These are phyloP conservation scores for Kudoa iwatai DNA, from an alignment of 30 jellyfish, hydroid and myxozoan species.

Conservation along the genomic window DNA sequence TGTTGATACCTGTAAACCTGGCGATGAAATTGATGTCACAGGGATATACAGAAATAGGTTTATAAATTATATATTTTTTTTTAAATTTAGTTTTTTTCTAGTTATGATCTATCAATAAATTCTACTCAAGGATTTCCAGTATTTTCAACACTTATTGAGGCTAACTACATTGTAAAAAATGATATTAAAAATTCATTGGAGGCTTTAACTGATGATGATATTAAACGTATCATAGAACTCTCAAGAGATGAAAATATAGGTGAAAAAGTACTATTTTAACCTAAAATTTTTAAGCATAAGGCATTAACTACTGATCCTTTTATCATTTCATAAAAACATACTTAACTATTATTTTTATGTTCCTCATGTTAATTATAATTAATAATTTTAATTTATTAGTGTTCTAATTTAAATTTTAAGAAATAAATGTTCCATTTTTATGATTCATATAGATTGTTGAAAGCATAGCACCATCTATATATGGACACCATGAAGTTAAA, in stretches of 20 bases:
- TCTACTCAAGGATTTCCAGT: constrained; percentile 64
- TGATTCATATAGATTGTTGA: constrained; percentile 9
- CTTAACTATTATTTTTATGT: too few relatives aligned
- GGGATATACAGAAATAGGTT: constrained; percentile 51
- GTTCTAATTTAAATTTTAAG: not conserved
- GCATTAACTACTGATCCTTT: too few relatives aligned
- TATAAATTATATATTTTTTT: too few relatives aligned
- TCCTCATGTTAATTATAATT: too few relatives aligned
- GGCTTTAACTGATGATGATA: constrained; percentile 58
- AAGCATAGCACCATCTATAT: constrained; percentile 53
- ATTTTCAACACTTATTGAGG: constrained; percentile 72
- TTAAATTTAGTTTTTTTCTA: too few relatives aligned
- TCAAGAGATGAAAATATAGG: constrained; percentile 50
- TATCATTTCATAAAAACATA: too few relatives aligned
- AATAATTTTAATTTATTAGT: too few relatives aligned
- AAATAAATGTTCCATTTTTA: not conserved
- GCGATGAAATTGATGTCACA: constrained; percentile 79
- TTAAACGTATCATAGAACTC: constrained; percentile 15
- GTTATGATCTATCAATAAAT: constrained; percentile 41
- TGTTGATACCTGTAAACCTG: constrained; percentile 89
- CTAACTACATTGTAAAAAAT: constrained; percentile 27
- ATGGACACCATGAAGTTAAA: constrained; percentile 54
- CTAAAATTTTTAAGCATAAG: too few relatives aligned
- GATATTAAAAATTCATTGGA: constrained; percentile 41
- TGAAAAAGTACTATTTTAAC: constrained; percentile 31